phyloP scores from a whole-genome alignment of 2,797 vertebrate genomes.

The Molothrus ater region DNA sequence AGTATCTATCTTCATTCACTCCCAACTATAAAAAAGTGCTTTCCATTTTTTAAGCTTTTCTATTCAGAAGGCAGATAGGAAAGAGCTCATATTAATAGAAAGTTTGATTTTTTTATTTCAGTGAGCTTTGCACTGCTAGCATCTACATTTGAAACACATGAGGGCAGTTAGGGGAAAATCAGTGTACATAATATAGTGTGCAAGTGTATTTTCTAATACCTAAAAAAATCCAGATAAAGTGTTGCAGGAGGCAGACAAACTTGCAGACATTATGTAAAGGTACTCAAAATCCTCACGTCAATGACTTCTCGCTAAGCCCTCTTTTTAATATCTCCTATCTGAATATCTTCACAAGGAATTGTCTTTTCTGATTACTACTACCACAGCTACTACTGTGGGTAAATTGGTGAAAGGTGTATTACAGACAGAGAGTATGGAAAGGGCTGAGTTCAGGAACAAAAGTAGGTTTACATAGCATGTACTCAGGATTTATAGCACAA shows the following conservation, averaged over 20 bases:
- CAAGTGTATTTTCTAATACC: neutral
- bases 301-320: neutral
- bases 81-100: neutral
- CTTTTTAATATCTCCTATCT: neutral
- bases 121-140: neutral
- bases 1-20: neutral
- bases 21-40: neutral
- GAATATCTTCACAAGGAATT: neutral
- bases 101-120: neutral
- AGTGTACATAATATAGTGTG: neutral
- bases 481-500: slow-evolving; percentile 34
- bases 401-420: neutral
- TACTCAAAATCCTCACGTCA: neutral
- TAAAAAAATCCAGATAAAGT: neutral
- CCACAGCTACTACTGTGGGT: neutral
- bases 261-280: neutral
- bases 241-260: neutral
- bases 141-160: neutral
- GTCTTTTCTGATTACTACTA: neutral
- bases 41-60: neutral
- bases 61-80: neutral
- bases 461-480: neutral
- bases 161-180: neutral
- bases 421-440: neutral
- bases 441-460: neutral